phyloP scores from a whole-genome alignment of 2,797 vertebrate genomes.

The Manis pentadactyla region DNA sequence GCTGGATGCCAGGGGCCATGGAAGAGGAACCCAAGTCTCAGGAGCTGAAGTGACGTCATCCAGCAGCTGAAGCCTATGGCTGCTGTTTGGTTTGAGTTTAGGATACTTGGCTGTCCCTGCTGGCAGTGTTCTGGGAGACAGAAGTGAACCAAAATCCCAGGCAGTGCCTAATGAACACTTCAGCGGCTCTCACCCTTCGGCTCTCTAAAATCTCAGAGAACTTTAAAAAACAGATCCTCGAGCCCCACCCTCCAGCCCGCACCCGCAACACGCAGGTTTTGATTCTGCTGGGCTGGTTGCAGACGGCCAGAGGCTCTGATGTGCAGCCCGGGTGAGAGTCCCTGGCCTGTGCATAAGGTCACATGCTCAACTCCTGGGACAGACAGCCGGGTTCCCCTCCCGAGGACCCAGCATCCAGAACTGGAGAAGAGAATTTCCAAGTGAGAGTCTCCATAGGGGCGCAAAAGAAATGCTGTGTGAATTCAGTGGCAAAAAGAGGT shows the following conservation, averaged over 20 bases:
- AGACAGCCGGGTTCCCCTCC: neutral
- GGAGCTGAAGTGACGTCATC: neutral
- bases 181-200: no score
- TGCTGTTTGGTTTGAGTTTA: neutral
- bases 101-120: neutral
- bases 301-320: neutral
- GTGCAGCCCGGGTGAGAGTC: no score
- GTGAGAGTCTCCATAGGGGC: neutral
- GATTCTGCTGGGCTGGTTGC: rapidly evolving
- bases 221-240: neutral
- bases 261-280: neutral
- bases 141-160: neutral
- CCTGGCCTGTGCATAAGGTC: neutral
- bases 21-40: neutral
- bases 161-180: neutral
- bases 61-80: neutral
- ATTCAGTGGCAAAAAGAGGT: neutral
- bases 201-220: neutral
- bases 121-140: neutral
- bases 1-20: rapidly evolving
- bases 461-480: neutral
- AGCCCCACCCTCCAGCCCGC: rapidly evolving
- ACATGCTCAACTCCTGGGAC: neutral
- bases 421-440: neutral
- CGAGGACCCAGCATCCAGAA: neutral